Evolutionary conservation across 2,797 vertebrate species (phyloP), one percentile per base, ranked within the genome.

Genomic region (Corythornis leucogaster): DNA sequence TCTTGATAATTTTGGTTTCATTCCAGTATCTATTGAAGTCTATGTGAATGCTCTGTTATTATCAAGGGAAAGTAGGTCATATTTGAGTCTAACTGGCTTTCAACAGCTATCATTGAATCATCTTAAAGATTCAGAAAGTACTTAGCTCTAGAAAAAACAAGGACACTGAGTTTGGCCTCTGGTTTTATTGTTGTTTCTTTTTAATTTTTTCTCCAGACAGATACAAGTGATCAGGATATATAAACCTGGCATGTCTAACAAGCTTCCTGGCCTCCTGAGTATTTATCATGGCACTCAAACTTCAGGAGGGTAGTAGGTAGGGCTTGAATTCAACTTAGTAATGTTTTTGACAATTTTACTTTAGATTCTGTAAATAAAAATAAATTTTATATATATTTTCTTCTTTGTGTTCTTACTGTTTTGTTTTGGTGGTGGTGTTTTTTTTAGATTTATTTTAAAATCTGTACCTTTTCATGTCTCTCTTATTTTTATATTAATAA

Each of bases 401-500:
- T 50, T 48, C 48, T 48, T 48, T 50, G 48, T 50, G 24, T 50
- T 24, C 24, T 25, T 50, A 50, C 13, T 25, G 13, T 35, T 35
- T 35, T 35, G 35, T 35, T 35, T 35, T 35, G 10, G 10, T 35
- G 35, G 35, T 38, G 35, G 35, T 38, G 35, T 11, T 38, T 38
- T 38, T 38, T 38, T 38, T 11, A 38, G 11, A 38, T 38, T 38
- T 38, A 25, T 50, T 50, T 25, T 5, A 26, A 21, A 20, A 18
- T 3, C 33, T 31, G 4, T 51, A 58, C 90, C 24, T 91, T 92
- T 85, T 89, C 40, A 83, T 78, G 48, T 73, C 54, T 79, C 38
- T 79, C 58, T 92, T 40, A 70, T 80, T 76, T 85, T 90, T 95
- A 76, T 51, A 87, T 90, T 74, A 87, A 68, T 31, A 85, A 86